Percentiles rank a stretch among this genome's conserved stretches.
These are phyloP conservation scores for Euphydryas editha DNA, from an alignment of 2,888 invertebrate genomes.

Conservation along the genomic window DNA sequence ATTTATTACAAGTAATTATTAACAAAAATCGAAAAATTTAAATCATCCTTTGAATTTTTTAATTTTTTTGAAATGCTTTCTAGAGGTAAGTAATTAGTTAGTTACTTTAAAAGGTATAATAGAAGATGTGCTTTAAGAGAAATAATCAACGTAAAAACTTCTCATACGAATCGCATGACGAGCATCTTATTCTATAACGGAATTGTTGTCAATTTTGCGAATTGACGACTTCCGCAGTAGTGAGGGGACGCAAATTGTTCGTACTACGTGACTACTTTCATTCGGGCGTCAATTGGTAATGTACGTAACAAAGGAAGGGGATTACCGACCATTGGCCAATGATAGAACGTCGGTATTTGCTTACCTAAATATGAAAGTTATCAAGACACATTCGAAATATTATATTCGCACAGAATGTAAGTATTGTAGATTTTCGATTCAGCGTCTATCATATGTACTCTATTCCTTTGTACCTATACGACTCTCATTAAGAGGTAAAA, in stretches of 20 bases:
- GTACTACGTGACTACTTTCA: slow-evolving; percentile 50
- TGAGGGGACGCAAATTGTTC: slow-evolving; percentile 64
- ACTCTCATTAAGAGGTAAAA: too few species aligned
- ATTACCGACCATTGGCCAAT: slow-evolving; percentile 32
- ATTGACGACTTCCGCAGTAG: slow-evolving; percentile 67
- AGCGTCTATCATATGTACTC: background rate
- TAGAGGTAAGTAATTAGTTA: background rate
- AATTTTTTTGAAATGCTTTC: too few species aligned
- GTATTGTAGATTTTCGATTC: background rate
- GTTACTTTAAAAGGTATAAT: background rate
- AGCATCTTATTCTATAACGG: slow-evolving; percentile 49
- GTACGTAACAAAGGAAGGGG: slow-evolving; percentile 51
- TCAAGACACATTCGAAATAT: background rate
- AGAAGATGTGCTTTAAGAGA: background rate
- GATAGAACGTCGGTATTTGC: slow-evolving; percentile 11
- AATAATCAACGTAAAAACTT: slow-evolving; percentile 20
- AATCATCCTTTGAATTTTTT: too few species aligned
- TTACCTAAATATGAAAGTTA: background rate
- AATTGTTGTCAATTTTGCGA: slow-evolving; percentile 66
- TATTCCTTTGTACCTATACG: too few species aligned
- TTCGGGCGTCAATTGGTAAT: slow-evolving; percentile 59
- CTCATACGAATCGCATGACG: slow-evolving; percentile 36
- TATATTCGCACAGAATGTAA: background rate
- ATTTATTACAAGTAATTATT: too few species aligned
- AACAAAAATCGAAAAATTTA: too few species aligned